Evolutionary conservation across 1,140 invertebrate species (phyloP), one percentile per base, ranked within the genome.

Genomic region (Drosophila lacertosa): DNA sequence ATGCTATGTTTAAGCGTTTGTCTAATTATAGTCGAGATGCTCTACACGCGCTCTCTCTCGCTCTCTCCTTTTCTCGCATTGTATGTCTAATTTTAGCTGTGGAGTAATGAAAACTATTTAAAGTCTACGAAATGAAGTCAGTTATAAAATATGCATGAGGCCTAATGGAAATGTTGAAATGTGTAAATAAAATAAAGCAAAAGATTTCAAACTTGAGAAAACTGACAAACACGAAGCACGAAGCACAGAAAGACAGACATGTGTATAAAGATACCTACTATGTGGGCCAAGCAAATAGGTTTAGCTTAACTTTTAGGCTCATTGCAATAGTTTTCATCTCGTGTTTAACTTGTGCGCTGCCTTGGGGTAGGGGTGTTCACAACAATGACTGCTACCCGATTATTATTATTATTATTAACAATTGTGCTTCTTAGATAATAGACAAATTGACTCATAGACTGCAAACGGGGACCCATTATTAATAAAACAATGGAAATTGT

Each of bases 41-140:
- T 40, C 54, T 20, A 33, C 48, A 33, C 15, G 37, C 24, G 42
- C 20, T 57, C 15, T 42, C 5, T 16, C 24, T 16, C 50, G 13
- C 32, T 53, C 11, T 11, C 9, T 16, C 53, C 6, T 5, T 32
- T 15, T 18, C 10, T 16, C 1, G 40, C 50, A 24, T 4, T n/a
- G 2, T 24, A 11, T 26, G 16, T 59, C 42, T 59, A 59, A 47
- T 24, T 59, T 35, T 59, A 59, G 51, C 18, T 42, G 74, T 83
- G 79, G 62, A 83, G 77, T 86, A 84, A 84, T 86, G 77, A 67
- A 84, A 69, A 81, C 80, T 84, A 84, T 83, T 83, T 83, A 64
- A 72, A 82, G 70, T 74, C 72, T 32, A 73, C 44, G 71, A 22
- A 79, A 69, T 48, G 71, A 80, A 81, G 77, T 77, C 78, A 68